phyloP scores from a whole-genome alignment of 37 sponge, comb jelly and placozoan species.

The Haliclona indistincta region DNA sequence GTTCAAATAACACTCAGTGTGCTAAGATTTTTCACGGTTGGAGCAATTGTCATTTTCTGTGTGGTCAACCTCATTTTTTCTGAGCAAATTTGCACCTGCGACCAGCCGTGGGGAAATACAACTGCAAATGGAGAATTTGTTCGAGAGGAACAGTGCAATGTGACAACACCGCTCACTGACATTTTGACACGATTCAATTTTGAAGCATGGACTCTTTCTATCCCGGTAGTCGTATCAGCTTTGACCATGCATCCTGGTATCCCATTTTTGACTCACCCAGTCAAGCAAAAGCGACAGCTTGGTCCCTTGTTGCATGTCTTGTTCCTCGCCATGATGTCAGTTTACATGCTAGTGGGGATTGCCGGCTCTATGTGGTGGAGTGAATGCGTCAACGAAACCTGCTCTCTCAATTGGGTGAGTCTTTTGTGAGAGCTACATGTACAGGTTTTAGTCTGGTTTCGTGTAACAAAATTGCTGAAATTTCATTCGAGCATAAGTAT shows the following conservation, averaged over 20 bases:
- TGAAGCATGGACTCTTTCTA: conserved; percentile 64
- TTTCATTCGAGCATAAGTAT: too few species aligned
- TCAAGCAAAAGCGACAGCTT: conserved; percentile 65
- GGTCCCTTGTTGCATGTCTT: conserved; percentile 47
- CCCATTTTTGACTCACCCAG: conserved; percentile 71
- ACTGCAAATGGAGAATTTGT: neutral
- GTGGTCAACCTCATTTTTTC: conserved; percentile 11
- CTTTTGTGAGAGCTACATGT: neutral
- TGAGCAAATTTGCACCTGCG: neutral
- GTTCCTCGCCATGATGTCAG: conserved; percentile 35
- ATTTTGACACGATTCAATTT: conserved; percentile 42
- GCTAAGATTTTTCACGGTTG: conserved; percentile 53
- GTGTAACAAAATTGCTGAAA: too few species aligned
- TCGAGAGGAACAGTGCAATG: neutral
- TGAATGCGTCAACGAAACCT: conserved; percentile 63
- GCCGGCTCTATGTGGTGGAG: conserved; percentile 73
- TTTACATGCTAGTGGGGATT: conserved; percentile 76
- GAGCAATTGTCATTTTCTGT: conserved; percentile 45
- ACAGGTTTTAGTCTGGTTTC: too few species aligned
- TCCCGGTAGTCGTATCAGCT: conserved; percentile 83
- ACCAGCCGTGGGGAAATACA: neutral
- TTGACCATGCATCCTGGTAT: conserved; percentile 76
- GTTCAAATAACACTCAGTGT: conserved; percentile 56
- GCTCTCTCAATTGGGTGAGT: conserved; percentile 88
- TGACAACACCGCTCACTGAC: neutral